Conservation (phyloP, 2,888 invertebrate genomes). For the Drosophila multiciliata region DNA sequence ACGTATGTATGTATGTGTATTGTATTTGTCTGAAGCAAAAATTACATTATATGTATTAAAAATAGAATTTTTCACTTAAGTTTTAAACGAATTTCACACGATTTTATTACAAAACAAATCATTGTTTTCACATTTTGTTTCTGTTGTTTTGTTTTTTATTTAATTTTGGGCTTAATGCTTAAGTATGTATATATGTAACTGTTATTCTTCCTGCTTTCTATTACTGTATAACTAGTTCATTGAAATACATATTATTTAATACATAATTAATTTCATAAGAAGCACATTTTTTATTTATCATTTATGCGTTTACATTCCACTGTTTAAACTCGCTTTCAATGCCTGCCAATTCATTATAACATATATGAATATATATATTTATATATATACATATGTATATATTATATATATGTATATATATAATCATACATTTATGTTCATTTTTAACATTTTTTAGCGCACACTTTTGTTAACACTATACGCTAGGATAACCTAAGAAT, state of each 20-base stretch:
- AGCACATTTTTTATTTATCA: slow-evolving; percentile 68
- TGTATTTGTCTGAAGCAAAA: slow-evolving; percentile 55
- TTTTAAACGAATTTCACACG: slow-evolving; percentile 51
- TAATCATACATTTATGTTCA: slow-evolving; percentile 16
- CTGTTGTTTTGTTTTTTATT: slow-evolving; percentile 13
- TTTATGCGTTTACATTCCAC: slow-evolving; percentile 67
- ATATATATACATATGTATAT: slow-evolving; percentile 8
- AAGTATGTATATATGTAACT: slow-evolving; percentile 49
- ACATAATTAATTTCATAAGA: slow-evolving; percentile 71
- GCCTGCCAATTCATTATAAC: slow-evolving; percentile 42
- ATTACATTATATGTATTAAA: slow-evolving; percentile 49
- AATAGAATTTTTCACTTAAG: slow-evolving; percentile 50
- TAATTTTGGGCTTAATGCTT: slow-evolving; percentile 48
- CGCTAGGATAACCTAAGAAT: slow-evolving; percentile 64
- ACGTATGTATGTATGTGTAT: slow-evolving; percentile 17
- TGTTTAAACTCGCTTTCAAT: slow-evolving; percentile 61
- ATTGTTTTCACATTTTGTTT: slow-evolving; percentile 13
- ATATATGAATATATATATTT: slow-evolving; percentile 11
- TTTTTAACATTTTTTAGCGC: slow-evolving; percentile 53
- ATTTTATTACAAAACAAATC: slow-evolving; percentile 57
- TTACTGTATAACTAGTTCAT: slow-evolving; percentile 68
- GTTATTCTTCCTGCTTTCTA: slow-evolving; percentile 40
- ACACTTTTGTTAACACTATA: slow-evolving; percentile 65
- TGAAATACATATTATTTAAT: slow-evolving; percentile 71
- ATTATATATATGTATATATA: slow-evolving; percentile 6